Evolutionary conservation across 2,113 vertebrate genomes (phyloP).

Genomic region (Sturnus vulgaris): DNA sequence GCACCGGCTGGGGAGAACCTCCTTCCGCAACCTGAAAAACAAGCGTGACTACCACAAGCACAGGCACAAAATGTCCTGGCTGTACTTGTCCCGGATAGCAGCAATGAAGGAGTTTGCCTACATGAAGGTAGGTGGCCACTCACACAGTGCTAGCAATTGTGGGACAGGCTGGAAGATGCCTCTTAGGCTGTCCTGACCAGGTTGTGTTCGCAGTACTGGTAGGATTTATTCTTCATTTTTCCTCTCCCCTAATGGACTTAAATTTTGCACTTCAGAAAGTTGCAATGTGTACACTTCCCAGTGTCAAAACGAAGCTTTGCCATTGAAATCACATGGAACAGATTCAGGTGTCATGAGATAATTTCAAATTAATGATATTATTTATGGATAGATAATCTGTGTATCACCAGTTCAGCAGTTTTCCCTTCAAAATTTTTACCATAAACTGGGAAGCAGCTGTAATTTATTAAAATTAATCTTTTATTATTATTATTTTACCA

Average conservation of each 20-base stretch:
- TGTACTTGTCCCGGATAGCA: constrained; percentile 95
- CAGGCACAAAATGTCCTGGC: constrained; percentile 91
- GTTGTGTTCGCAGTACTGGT: neutral
- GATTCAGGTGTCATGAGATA: neutral
- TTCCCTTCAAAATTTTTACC: neutral
- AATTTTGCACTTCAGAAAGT: neutral
- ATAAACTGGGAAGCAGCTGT: neutral
- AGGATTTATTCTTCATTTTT: neutral
- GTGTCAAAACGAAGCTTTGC: neutral
- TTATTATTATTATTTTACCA: neutral
- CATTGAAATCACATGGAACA: neutral
- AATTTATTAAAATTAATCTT: neutral
- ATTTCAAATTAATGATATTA: neutral
- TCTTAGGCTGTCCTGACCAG: neutral
- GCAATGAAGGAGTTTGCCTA: constrained; percentile 99
- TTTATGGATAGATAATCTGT: neutral
- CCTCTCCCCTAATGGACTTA: neutral
- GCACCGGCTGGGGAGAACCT: constrained; percentile 91
- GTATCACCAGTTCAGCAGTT: neutral
- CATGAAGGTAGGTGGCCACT: constrained; percentile 85
- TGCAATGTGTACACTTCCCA: neutral
- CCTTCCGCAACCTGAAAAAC: constrained; percentile 94
- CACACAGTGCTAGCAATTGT: neutral
- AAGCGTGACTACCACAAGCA: constrained; percentile 97
- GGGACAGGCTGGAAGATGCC: neutral